These are phyloP conservation scores for Hydrozoanthus gracilis DNA, from an alignment of 92 coral and sea anemone species.

Conservation along the genomic window DNA sequence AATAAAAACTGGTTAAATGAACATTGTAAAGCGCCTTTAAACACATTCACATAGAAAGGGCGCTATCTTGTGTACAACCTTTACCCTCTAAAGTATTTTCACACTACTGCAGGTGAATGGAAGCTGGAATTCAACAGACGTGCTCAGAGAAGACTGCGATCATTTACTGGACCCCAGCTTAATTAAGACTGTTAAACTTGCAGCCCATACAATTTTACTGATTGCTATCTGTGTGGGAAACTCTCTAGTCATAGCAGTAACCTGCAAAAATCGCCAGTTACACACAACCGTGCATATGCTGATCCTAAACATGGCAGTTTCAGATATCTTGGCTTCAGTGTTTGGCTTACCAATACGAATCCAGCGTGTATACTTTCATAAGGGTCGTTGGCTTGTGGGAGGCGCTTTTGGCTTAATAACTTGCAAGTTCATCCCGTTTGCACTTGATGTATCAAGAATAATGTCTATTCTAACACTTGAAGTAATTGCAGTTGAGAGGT, in stretches of 20 bases:
- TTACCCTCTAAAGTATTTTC: neutral
- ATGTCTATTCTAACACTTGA: conserved; percentile 12
- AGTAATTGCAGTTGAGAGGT: conserved; percentile 12
- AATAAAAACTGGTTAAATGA: neutral
- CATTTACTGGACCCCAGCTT: neutral
- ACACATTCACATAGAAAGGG: neutral
- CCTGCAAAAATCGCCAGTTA: conserved; percentile 3
- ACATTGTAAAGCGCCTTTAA: neutral
- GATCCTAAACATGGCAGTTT: conserved; percentile 10
- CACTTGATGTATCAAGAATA: neutral
- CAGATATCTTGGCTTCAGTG: neutral
- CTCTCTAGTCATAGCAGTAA: neutral
- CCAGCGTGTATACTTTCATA: neutral
- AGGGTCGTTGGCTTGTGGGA: conserved; percentile 7
- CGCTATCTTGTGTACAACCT: neutral
- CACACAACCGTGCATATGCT: conserved; percentile 10
- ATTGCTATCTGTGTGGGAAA: neutral
- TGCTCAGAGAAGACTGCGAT: neutral
- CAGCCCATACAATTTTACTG: neutral
- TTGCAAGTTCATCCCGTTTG: conserved; percentile 5
- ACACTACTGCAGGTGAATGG: neutral
- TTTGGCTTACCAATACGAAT: conserved; percentile 21
- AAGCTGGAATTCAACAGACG: neutral
- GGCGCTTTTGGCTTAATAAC: neutral
- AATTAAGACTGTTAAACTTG: neutral